These are phyloP conservation scores for Agapostemon virescens DNA, from an alignment of 2,888 invertebrate species.

Conservation along the genomic window DNA sequence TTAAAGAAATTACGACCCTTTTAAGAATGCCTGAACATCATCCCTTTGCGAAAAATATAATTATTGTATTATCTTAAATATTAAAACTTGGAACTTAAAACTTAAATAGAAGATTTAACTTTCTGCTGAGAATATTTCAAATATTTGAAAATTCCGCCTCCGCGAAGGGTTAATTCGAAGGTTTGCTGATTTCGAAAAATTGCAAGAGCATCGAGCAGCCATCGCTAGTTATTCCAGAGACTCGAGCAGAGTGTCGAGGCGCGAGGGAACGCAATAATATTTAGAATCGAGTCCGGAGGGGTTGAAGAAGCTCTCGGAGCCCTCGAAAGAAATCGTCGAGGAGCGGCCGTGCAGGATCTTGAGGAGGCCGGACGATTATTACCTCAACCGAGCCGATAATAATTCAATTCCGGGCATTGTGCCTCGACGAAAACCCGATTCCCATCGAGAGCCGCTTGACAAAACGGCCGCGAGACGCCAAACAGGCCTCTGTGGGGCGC, in stretches of 20 bases:
- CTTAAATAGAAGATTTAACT: too few species aligned
- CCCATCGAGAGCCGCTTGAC: constrained; percentile 41
- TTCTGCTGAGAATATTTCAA: too few species aligned
- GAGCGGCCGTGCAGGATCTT: neutral
- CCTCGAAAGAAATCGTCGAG: constrained; percentile 11
- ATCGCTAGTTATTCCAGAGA: neutral
- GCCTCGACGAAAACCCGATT: constrained; percentile 38
- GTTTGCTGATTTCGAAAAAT: too few species aligned
- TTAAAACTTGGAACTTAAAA: too few species aligned
- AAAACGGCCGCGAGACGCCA: constrained; percentile 48
- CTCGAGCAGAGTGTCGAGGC: neutral
- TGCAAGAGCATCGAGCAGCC: too few species aligned
- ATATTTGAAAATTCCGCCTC: too few species aligned
- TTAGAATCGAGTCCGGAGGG: neutral
- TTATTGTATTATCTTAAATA: too few species aligned
- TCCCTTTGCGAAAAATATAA: too few species aligned
- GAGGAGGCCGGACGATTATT: constrained; percentile 33
- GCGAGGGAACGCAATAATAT: constrained; percentile 10
- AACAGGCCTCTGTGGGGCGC: constrained; percentile 53
- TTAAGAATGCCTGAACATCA: too few species aligned
- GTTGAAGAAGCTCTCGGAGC: constrained; percentile 1
- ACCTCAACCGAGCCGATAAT: constrained; percentile 46
- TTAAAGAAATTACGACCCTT: too few species aligned
- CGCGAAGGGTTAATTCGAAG: too few species aligned
- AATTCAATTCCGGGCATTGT: constrained; percentile 49